Conservation (phyloP, 2,113 vertebrate species). For the Tragelaphus scriptus region DNA sequence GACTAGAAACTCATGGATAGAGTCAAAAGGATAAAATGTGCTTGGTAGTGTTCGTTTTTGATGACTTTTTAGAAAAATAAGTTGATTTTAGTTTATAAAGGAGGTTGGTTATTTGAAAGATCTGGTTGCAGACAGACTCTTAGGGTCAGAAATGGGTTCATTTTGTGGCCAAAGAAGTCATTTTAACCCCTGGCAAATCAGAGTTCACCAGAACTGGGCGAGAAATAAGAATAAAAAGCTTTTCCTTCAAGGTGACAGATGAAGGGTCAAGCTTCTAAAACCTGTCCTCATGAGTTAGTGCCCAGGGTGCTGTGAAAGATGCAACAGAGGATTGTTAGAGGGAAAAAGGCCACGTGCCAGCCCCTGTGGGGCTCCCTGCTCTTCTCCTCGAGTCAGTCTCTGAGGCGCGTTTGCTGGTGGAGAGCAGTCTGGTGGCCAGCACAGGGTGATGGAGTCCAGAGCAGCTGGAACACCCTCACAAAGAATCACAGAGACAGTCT, state of each 20-base stretch:
- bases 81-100: neutral
- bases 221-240: neutral
- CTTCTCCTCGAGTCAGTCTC: neutral
- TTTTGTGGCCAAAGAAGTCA: neutral
- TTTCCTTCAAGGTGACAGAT: neutral
- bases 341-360: accelerated
- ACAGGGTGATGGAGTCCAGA: neutral
- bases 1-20: neutral
- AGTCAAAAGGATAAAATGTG: neutral
- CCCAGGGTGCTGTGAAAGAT: neutral
- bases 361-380: neutral
- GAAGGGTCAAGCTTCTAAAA: neutral
- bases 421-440: neutral
- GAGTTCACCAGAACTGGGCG: neutral
- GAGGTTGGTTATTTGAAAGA: neutral
- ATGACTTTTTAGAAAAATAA: neutral
- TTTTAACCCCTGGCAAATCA: neutral
- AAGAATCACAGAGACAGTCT: neutral
- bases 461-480: neutral
- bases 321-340: neutral
- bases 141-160: neutral
- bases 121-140: neutral
- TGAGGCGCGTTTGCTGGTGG: neutral
- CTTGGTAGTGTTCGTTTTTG: neutral
- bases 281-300: neutral